These are phyloP conservation scores for Aphelocoma coerulescens DNA, from an alignment of 2,113 vertebrate genomes.

Conservation along the genomic window DNA sequence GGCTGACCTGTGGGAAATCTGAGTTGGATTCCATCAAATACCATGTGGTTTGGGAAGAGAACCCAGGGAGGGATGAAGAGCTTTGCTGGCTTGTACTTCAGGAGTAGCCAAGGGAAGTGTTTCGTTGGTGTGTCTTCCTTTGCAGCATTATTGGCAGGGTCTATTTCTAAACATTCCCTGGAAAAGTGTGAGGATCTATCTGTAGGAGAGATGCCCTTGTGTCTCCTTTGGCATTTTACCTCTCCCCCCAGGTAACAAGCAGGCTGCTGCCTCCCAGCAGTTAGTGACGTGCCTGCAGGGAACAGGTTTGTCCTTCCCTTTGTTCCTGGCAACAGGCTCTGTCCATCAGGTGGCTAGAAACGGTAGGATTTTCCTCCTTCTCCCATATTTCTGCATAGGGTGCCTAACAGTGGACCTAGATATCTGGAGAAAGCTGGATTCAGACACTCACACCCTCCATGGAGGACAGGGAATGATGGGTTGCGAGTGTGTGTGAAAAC, in stretches of 20 bases:
- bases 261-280: neutral
- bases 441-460: fast-evolving
- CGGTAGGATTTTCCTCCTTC: neutral
- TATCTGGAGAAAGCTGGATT: neutral
- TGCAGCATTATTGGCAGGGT: neutral
- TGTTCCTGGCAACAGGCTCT: neutral
- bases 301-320: neutral
- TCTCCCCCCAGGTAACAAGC: neutral
- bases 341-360: neutral
- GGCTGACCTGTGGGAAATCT: neutral
- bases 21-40: neutral
- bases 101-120: neutral
- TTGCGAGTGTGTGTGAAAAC: neutral
- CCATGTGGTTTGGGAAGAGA: neutral
- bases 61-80: neutral
- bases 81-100: conserved; percentile 26
- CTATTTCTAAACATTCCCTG: conserved; percentile 8
- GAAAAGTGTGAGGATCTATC: neutral
- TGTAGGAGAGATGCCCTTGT: neutral
- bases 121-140: neutral
- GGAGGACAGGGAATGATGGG: neutral
- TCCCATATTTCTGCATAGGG: neutral
- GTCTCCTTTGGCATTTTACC: neutral
- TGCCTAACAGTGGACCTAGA: neutral
- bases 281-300: fast-evolving